These are phyloP conservation scores for Aurelia coerulea DNA, from an alignment of 30 jellyfish, hydroid and myxozoan genomes.

Conservation along the genomic window DNA sequence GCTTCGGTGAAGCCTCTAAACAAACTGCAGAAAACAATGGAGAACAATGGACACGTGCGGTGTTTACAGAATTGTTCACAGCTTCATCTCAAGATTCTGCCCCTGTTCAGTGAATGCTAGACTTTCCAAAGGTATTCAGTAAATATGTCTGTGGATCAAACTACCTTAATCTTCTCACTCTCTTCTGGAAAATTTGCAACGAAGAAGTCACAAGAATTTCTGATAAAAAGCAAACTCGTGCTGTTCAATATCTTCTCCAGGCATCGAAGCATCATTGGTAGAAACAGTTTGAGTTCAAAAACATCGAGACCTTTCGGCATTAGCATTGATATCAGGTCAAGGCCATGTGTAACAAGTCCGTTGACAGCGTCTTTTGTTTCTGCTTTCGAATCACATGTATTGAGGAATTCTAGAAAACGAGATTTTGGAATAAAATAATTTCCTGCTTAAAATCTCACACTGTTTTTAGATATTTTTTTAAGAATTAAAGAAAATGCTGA, in stretches of 20 bases:
- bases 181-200: conserved; percentile 41
- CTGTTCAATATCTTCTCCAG: conserved; percentile 53
- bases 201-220: conserved; percentile 63
- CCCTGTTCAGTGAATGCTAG: too few relatives aligned
- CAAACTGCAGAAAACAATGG: too few relatives aligned
- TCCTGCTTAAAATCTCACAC: too few relatives aligned
- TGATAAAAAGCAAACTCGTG: conserved; percentile 62
- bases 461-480: too few relatives aligned
- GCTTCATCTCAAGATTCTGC: too few relatives aligned
- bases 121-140: too few relatives aligned
- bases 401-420: conserved; percentile 61
- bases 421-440: not conserved
- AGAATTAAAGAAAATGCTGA: too few relatives aligned
- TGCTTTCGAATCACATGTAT: conserved; percentile 32
- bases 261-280: conserved; percentile 28
- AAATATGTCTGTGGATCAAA: not conserved
- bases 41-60: too few relatives aligned
- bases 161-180: conserved; percentile 53
- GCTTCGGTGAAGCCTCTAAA: too few relatives aligned
- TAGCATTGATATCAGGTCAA: conserved; percentile 67
- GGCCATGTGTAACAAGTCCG: conserved; percentile 69
- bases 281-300: conserved; percentile 34
- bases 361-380: conserved; percentile 27
- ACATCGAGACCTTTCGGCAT: conserved; percentile 65
- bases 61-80: too few relatives aligned